Evolutionary conservation across 2,888 invertebrate genomes (phyloP), one percentile per base, ranked within the genome.

Genomic region (Torymus tubicola): DNA sequence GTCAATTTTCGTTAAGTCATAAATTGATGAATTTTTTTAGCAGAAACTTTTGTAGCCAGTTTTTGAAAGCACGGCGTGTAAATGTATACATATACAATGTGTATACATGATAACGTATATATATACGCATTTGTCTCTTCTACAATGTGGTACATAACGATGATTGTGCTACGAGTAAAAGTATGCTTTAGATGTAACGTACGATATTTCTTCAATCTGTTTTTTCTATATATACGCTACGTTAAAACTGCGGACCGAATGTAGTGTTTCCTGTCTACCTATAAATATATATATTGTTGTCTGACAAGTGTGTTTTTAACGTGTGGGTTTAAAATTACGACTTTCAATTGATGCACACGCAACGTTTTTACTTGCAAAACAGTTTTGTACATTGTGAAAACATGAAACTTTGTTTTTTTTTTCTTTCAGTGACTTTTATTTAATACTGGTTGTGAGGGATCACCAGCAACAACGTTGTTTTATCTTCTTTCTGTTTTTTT

Each of bases 171-270:
- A 84, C 83, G 76, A 83, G 72, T 83, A 84, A 84, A 53, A 84
- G 85, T 86, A 87, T 88, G 89, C 89, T 89, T 89, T 89, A 82
- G 85, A 87, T 89, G 89, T 89, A 86, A 86, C 86, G 88, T 88
- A 87, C 78, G 84, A 86, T 83, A 84, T 82, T 84, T 81, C 84
- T 79, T 81, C 11, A 78, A 80, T 81, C 74, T 82, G 69, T 83
- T 71, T 65, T 78, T 81, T 83, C 82, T 83, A 50, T 60, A 63
- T 42, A 42, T 65, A 53, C 57, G 74, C 69, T 55, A 76, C 57
- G 61, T 68, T 84, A 63, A 42, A 42, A 76, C 70, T 83, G 72
- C 81, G 71, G 63, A 78, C 24, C 70, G 75, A 76, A 74, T 83
- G 76, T 80, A 84, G 81, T 85, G 82, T 84, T 82, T 84, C 81